phyloP scores from a whole-genome alignment of 37 sponge, comb jelly and placozoan species.

The Geodia barretti region DNA sequence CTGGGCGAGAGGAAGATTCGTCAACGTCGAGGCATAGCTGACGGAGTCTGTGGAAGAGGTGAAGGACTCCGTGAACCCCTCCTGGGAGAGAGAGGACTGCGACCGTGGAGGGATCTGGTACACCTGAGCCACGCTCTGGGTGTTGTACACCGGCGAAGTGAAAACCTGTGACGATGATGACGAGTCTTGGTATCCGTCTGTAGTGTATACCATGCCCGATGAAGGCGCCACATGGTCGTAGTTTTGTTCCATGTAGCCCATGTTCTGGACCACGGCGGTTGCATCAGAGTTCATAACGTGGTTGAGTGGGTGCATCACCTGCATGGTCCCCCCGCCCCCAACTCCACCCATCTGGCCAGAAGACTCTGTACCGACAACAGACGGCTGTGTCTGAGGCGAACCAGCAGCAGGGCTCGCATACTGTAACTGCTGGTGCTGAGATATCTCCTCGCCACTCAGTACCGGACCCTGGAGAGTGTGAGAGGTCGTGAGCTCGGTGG shows the following conservation, averaged over 20 bases:
- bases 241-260: not conserved
- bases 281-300: not conserved
- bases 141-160: not conserved
- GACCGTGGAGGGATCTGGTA: not conserved
- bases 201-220: not conserved
- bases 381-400: not conserved
- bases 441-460: no score
- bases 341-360: not conserved
- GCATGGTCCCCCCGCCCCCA: no score
- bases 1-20: not conserved
- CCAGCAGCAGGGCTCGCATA: not conserved
- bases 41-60: not conserved
- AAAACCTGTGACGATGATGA: not conserved
- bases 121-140: not conserved
- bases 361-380: not conserved
- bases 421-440: no score
- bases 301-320: not conserved
- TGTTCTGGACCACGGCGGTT: no score
- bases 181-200: not conserved
- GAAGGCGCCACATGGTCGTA: not conserved
- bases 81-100: not conserved
- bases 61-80: not conserved
- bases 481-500: not conserved
- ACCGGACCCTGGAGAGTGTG: no score
- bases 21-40: not conserved